phyloP scores from a whole-genome alignment of 2,113 vertebrate species.

The Puntigrus tetrazona region DNA sequence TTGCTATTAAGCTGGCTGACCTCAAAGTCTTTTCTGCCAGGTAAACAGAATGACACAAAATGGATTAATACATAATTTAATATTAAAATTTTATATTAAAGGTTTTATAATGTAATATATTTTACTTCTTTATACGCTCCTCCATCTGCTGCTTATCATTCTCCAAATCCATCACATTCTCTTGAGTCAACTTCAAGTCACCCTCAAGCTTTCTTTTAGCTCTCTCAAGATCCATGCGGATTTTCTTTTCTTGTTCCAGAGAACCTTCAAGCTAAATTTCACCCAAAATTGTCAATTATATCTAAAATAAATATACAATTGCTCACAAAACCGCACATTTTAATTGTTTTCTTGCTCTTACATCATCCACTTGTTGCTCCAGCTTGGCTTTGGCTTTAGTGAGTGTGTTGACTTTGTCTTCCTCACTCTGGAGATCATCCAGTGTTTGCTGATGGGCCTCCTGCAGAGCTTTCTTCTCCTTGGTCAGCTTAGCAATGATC shows the following conservation, averaged over 20 bases:
- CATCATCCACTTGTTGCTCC: too few relatives aligned
- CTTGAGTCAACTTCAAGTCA: slow-evolving; percentile 75
- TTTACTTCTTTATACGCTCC: slow-evolving; percentile 76
- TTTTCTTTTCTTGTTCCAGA: slow-evolving; percentile 77
- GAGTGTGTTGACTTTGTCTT: too few relatives aligned
- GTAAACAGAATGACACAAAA: neutral
- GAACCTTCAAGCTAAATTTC: slow-evolving; percentile 81
- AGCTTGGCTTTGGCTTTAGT: too few relatives aligned
- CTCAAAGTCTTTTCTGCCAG: slow-evolving; percentile 84
- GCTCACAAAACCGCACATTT: too few relatives aligned
- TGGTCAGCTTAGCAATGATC: too few relatives aligned
- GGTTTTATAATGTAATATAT: neutral
- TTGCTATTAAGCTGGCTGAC: slow-evolving; percentile 78
- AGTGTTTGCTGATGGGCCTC: too few relatives aligned
- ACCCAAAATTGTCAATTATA: too few relatives aligned
- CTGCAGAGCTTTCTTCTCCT: too few relatives aligned
- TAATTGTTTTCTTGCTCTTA: too few relatives aligned
- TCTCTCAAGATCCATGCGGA: slow-evolving; percentile 77
- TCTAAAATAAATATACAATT: too few relatives aligned
- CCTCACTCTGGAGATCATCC: too few relatives aligned
- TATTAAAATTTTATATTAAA: neutral
- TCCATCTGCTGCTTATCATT: slow-evolving; percentile 78
- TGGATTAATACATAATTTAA: slow-evolving; percentile 25
- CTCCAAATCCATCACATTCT: slow-evolving; percentile 78
- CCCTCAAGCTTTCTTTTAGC: slow-evolving; percentile 76